A percentile compares a stretch with the other conserved stretches of the same genome.
Evolutionary conservation across 2,888 invertebrate species (phyloP).

Genomic region (Unio delphinus): DNA sequence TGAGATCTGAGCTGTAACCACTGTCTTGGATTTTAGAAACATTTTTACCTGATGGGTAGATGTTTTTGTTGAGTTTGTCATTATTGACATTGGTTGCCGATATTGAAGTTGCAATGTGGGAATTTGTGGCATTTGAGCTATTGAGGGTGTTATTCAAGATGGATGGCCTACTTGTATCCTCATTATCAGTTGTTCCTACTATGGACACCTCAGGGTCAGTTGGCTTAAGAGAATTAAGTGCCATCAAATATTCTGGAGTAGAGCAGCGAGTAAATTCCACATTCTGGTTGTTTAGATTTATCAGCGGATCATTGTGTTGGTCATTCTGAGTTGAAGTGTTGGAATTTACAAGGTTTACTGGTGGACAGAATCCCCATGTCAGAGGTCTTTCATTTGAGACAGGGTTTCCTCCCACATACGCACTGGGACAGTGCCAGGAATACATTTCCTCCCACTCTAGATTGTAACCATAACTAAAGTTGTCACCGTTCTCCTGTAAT

Average conservation of each 20-base stretch:
- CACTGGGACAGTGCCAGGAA: constrained; percentile 9
- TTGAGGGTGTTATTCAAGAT: constrained; percentile 2
- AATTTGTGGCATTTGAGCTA: background rate
- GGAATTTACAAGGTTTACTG: background rate
- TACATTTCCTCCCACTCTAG: constrained; percentile 13
- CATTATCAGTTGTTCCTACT: constrained; percentile 8
- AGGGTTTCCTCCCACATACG: constrained; percentile 1
- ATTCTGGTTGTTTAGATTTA: constrained; percentile 13
- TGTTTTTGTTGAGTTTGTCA: no score
- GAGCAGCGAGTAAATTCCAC: constrained; percentile 42
- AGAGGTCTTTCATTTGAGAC: background rate
- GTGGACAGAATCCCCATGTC: no score
- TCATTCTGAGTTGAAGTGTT: constrained; percentile 1
- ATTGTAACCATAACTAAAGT: constrained; percentile 13
- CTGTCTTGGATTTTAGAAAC: constrained; percentile 32
- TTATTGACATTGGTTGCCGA: no score
- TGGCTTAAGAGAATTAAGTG: constrained; percentile 34
- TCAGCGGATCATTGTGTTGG: constrained; percentile 20
- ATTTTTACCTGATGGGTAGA: background rate
- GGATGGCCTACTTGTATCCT: constrained; percentile 6
- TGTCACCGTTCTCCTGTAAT: constrained; percentile 28
- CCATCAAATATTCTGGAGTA: constrained; percentile 45
- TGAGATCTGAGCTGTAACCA: constrained; percentile 47
- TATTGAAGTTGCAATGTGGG: background rate
- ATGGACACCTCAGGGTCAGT: constrained; percentile 24